phyloP scores from a whole-genome alignment of 2,113 vertebrate genomes.

The Nycticebus coucang region DNA sequence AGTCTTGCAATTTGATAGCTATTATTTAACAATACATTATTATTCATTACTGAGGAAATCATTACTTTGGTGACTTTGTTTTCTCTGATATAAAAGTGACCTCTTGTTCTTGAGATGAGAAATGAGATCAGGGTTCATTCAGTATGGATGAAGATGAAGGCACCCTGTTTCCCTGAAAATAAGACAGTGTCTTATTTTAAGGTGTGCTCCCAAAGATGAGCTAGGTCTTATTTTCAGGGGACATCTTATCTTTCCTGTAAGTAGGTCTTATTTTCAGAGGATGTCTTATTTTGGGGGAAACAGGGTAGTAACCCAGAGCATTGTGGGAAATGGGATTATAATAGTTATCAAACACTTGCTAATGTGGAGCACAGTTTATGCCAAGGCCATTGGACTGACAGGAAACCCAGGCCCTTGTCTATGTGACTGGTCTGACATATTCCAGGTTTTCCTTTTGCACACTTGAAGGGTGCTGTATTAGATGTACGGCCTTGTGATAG shows the following conservation, averaged over 20 bases:
- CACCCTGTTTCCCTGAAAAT: no score
- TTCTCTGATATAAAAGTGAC: background rate
- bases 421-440: background rate
- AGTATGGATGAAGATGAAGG: background rate
- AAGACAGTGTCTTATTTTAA: no score
- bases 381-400: background rate
- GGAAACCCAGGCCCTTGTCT: background rate
- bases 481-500: background rate
- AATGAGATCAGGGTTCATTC: background rate
- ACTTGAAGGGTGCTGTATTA: background rate
- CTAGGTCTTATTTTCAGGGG: no score
- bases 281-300: no score
- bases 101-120: background rate
- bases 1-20: background rate
- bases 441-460: background rate
- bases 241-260: no score
- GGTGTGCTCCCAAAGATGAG: no score
- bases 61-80: slow-evolving; percentile 17
- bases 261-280: no score
- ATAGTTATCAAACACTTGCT: background rate
- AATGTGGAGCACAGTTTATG: background rate
- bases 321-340: background rate
- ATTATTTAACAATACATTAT: background rate
- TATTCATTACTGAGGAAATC: slow-evolving; percentile 8
- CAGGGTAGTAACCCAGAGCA: background rate